Evolutionary conservation across 1,140 invertebrate genomes (phyloP).

Genomic region (Cotesia chilonis): DNA sequence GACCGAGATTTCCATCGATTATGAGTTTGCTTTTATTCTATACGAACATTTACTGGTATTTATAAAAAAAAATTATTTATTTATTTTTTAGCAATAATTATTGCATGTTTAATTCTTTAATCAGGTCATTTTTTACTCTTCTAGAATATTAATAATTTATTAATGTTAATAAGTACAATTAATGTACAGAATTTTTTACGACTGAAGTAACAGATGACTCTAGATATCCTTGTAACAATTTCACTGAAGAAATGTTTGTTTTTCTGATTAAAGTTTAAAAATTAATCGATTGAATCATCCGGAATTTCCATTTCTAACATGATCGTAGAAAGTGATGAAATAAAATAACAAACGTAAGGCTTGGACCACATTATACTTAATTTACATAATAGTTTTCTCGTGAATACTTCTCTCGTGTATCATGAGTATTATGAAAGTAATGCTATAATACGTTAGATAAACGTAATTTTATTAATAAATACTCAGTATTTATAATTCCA

Average conservation of each 20-base stretch:
- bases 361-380: constrained; percentile 21
- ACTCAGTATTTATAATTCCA: not conserved
- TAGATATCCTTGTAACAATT: constrained; percentile 51
- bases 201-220: constrained; percentile 24
- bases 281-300: too few relatives aligned
- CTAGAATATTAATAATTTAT: constrained; percentile 2
- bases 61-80: not conserved
- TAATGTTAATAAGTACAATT: not conserved
- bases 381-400: constrained; percentile 39
- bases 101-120: too few relatives aligned
- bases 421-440: constrained; percentile 32
- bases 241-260: constrained; percentile 1
- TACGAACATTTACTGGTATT: constrained; percentile 11
- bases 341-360: constrained; percentile 7
- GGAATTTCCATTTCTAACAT: not conserved
- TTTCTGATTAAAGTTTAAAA: not conserved
- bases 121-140: too few relatives aligned
- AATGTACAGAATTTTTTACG: not conserved
- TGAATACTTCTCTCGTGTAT: constrained; percentile 9
- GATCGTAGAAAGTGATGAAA: constrained; percentile 2
- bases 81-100: too few relatives aligned
- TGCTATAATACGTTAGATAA: constrained; percentile 23
- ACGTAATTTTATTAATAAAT: not conserved
- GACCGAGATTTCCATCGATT: constrained; percentile 52
- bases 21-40: constrained; percentile 32